Conservation (phyloP, 2,113 vertebrate species). For the Cyphomyrus discorhynchus region DNA sequence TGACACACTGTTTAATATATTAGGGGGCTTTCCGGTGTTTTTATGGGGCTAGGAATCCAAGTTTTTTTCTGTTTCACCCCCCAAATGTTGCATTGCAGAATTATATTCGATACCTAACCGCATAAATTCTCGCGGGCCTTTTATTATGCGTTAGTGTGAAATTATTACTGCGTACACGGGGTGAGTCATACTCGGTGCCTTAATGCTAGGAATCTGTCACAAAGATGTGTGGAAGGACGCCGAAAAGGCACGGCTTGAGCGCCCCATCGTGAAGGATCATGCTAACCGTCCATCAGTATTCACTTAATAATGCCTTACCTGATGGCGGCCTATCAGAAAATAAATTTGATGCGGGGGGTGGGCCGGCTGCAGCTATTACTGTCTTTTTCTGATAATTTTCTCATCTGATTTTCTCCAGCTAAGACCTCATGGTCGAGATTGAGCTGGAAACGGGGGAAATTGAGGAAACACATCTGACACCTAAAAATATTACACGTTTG, state of each 20-base stretch:
- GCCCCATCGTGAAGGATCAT: neutral
- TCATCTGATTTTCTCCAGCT: neutral
- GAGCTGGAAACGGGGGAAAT: neutral
- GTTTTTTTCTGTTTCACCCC: neutral
- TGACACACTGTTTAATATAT: neutral
- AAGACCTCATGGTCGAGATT: neutral
- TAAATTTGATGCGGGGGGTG: neutral
- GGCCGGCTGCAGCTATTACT: neutral
- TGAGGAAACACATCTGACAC: neutral
- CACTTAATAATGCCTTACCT: neutral
- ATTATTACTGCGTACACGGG: neutral
- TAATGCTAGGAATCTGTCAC: neutral
- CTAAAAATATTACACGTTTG: neutral
- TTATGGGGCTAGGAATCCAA: neutral
- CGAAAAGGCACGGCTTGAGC: neutral
- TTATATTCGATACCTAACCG: neutral
- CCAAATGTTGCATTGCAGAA: neutral
- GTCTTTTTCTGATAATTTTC: neutral
- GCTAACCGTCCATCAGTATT: constrained; percentile 4
- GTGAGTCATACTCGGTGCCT: neutral
- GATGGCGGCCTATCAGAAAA: neutral
- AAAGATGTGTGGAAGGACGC: neutral
- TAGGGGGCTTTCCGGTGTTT: neutral
- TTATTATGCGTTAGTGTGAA: constrained; percentile 7
- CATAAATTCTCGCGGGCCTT: neutral